Evolutionary conservation across 2,888 invertebrate genomes (phyloP), one percentile per base, ranked within the genome.

Genomic region (Notodonta ziczac): DNA sequence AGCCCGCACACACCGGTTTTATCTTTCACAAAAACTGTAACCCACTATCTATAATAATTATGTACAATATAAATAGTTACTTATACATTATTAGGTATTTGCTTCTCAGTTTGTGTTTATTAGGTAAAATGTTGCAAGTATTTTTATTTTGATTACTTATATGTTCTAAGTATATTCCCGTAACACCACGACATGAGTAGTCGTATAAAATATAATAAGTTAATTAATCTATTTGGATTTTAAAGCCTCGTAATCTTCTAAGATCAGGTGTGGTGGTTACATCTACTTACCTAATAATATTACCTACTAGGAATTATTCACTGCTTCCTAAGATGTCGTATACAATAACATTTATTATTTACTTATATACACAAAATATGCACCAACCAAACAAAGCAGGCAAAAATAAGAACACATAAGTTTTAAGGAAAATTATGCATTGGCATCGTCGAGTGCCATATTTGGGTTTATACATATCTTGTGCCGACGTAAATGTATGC

Each of bases 401-500:
- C 5, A 54, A 16, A 39, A 54, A 54, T 4, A 39, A 54, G 9
- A 39, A 54, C 14, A 39, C 39, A 52, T 32, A 32, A 32, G 54
- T 73, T 71, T 69, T 62, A 60, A 64, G 74, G 69, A 76, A 76
- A 72, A 75, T 65, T 69, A 67, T 69, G 67, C 66, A 70, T 61
- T 60, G 62, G 56, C 60, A 58, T 58, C 56, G 58, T 53, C 56
- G 59, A 58, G 61, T 63, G 62, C 71, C 72, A 63, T 72, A 72
- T 77, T 69, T 74, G 77, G 75, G 64, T 67, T 62, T 72, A 67
- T 65, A 65, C 66, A 69, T 65, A 72, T 75, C 62, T 65, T 61
- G 73, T 53, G 63, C 80, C 81, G 64, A 82, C 83, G 74, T 77
- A 66, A 67, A 67, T 72, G 73, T 32, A 60, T 46, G 55, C 76